Percentiles rank a stretch among this genome's conserved stretches.
Evolutionary conservation across 2,797 vertebrate species (phyloP).

Genomic region (Rhinoraja longicauda): DNA sequence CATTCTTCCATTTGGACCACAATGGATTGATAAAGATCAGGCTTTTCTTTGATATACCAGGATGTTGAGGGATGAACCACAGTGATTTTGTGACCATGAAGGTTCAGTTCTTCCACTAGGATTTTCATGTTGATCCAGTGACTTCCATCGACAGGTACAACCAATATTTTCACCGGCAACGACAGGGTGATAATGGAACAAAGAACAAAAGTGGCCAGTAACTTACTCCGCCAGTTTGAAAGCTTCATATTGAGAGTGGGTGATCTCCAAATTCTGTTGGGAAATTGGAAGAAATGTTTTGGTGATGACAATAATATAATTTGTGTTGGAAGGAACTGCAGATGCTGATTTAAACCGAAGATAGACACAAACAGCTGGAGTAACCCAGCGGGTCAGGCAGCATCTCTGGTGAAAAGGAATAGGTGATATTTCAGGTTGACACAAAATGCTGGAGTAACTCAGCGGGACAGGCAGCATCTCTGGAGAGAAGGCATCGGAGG

Average conservation of each 20-base stretch:
- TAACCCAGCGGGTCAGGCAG: no score
- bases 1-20: background rate
- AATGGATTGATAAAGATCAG: conserved; percentile 46
- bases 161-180: conserved; percentile 38
- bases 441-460: no score
- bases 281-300: background rate
- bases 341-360: no score
- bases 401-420: no score
- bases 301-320: background rate
- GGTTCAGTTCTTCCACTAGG: conserved; percentile 54
- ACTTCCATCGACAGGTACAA: conserved; percentile 64
- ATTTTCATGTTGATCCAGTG: conserved; percentile 68
- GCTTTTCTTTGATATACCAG: conserved; percentile 60
- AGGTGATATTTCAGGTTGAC: no score
- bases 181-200: background rate
- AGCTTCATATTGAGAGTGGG: background rate
- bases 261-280: background rate
- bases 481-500: no score
- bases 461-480: no score
- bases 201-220: background rate
- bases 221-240: background rate
- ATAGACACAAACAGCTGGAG: no score
- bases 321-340: no score
- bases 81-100: conserved; percentile 56
- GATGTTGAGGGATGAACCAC: conserved; percentile 52